Evolutionary conservation across 2,888 invertebrate genomes (phyloP), one percentile per base, ranked within the genome.

Genomic region (Stenodera caucasica): DNA sequence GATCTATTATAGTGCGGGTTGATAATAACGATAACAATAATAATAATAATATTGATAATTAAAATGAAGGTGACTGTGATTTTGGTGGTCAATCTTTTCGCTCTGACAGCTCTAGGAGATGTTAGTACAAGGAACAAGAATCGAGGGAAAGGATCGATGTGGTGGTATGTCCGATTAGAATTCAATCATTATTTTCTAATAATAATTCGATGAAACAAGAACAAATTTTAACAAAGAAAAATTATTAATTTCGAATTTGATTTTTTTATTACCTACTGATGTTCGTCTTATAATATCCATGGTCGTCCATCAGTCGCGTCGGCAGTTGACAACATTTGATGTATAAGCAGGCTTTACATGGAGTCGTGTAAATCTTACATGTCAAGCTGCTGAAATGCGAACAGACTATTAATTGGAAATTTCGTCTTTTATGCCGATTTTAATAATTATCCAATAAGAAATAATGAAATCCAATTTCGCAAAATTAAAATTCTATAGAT

Each of bases 91-190:
- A 66, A 73, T 67, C 58, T 68, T 54, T 60, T 70, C 55, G 60
- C 40, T 54, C 65, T 67, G 59, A 62, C 82, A 66, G 68, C 61
- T 54, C 61, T 70, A 40, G 75, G 71, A 57, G 74, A 78, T 69
- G 75, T 75, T 55, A 72, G 71, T 50, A 63, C 79, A 71, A 79
- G 80, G 72, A 81, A 75, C 74, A 87, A 85, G 72, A 87, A 90
- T 78, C 84, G 92, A 78, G 92, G 92, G 76, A 87, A 92, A 77
- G 93, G 94, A 79, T 92, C 92, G 74, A 93, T 92, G 90, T 94
- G 94, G 94, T 94, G 94, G 93, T 94, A 83, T 85, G 93, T 67
- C 35, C n/a, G 4, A 35, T 26, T 21, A 15, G 12, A n/a, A n/a
- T 21, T 8, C n/a, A n/a, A n/a, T n/a, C n/a, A n/a, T n/a, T n/a